Conservation (phyloP, 2,888 invertebrate species). For the Hemicrepidius hirtus region DNA sequence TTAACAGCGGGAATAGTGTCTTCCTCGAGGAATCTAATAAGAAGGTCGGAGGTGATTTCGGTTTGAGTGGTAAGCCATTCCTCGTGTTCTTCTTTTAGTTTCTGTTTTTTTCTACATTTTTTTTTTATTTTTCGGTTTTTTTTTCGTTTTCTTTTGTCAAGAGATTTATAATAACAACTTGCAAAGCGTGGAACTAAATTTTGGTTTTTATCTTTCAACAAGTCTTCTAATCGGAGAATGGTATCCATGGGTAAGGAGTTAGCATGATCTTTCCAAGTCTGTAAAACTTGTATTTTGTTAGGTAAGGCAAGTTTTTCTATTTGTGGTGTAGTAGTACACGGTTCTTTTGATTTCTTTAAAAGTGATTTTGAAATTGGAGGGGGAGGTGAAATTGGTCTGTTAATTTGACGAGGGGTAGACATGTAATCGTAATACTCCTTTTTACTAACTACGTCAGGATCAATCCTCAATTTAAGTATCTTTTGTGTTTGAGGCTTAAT, state of each 20-base stretch:
- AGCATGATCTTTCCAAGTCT: conserved; percentile 63
- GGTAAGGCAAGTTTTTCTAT: conserved; percentile 64
- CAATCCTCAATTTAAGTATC: background rate
- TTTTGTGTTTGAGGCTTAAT: background rate
- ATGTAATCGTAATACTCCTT: conserved; percentile 25
- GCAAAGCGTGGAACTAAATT: conserved; percentile 65
- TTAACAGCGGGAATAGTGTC: conserved; percentile 63
- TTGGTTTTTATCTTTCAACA: conserved; percentile 63
- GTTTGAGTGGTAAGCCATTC: conserved; percentile 54
- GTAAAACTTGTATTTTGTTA: conserved; percentile 61
- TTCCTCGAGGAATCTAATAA: conserved; percentile 62
- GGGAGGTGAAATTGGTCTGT: background rate
- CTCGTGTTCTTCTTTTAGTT: conserved; percentile 54
- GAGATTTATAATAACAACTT: conserved; percentile 63
- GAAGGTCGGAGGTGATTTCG: conserved; percentile 41
- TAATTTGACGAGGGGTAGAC: background rate
- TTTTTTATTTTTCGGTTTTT: conserved; percentile 49
- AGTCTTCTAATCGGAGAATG: conserved; percentile 62
- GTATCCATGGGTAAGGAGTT: conserved; percentile 59
- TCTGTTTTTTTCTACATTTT: conserved; percentile 51
- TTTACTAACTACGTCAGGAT: conserved; percentile 18
- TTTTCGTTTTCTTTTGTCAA: conserved; percentile 59
- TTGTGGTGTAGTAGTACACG: conserved; percentile 63
- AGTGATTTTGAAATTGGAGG: no score
- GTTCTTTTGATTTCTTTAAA: no score